Evolutionary conservation across 2,888 invertebrate species (phyloP), one percentile per base, ranked within the genome.

Genomic region (Platycheirus albimanus): DNA sequence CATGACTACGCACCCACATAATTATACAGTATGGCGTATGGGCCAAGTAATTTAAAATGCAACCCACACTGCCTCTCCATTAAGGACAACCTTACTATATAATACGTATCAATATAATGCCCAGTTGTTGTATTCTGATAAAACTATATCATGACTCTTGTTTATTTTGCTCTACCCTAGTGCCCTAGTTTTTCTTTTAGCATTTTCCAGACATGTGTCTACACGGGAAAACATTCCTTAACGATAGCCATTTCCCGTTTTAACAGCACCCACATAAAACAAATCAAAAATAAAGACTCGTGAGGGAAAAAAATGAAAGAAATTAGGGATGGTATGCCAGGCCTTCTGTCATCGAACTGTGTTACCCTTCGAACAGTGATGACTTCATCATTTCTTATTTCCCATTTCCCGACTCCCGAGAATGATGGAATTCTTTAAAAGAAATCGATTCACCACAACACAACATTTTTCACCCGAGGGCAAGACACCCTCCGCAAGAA

Each of bases 391-490:
- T n/a, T n/a, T n/a, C n/a, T n/a, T n/a, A n/a, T n/a, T n/a, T n/a
- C n/a, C n/a, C n/a, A n/a, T n/a, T n/a, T n/a, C n/a, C 19, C 20
- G n/a, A 8, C 20, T 3, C 56, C 5, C 1, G 7, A 20, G 19
- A 7, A 20, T 38, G 19, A 20, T 38, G 33, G 33, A 54, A 54
- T 54, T 36, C 19, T 28, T 2, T 19, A 4, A 5, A 3, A 28
- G n/a, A 36, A 19, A 38, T 56, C 56, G 20, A 56, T 56, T 13
- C n/a, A 56, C 56, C 36, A 33, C n/a, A 19, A 28, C 36, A 36
- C 33, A 54, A 38, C 5, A 20, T 56, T 56, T 56, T 20, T 13
- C 8, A 11, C 36, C 36, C 5, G 17, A 54, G 10, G 51, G 7
- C 28, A 28, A n/a, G n/a, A n/a, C n/a, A n/a, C n/a, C n/a, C n/a